Percentiles rank a stretch among this genome's conserved stretches.
phyloP scores from a whole-genome alignment of 2,113 vertebrate species.

The Indicator indicator region DNA sequence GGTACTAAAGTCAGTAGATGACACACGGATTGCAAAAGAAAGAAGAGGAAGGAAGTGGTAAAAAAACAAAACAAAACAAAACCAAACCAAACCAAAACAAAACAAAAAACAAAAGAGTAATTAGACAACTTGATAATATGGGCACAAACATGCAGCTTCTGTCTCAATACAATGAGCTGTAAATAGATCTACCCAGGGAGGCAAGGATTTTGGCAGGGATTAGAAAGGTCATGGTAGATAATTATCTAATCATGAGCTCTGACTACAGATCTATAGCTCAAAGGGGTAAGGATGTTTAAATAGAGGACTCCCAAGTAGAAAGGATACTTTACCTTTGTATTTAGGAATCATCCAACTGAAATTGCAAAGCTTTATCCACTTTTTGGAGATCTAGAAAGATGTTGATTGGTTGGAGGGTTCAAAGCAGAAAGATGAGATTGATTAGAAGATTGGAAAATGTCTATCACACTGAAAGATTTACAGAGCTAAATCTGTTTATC shows the following conservation, averaged over 20 bases:
- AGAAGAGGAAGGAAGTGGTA: neutral
- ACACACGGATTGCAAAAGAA: neutral
- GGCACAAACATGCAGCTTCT: neutral
- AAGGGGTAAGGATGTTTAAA: neutral
- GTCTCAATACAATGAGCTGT: neutral
- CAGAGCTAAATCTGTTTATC: neutral
- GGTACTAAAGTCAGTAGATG: neutral
- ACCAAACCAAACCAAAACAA: accelerated
- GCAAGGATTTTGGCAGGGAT: neutral
- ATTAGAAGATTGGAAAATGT: slow-evolving; percentile 3
- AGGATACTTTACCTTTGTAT: neutral
- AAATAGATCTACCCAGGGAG: neutral
- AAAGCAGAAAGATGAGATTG: neutral
- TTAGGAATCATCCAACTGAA: neutral
- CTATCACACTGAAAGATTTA: neutral
- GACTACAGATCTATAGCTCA: neutral
- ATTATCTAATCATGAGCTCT: neutral
- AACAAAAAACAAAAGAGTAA: neutral
- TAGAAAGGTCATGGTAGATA: neutral
- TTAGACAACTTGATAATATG: neutral
- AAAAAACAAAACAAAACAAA: neutral
- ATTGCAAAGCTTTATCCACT: neutral
- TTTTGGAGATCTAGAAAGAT: neutral
- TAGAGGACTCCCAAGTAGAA: neutral
- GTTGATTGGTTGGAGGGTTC: neutral